phyloP scores from a whole-genome alignment of 1,140 invertebrate species.

The Pseudomyrmex sp. region DNA sequence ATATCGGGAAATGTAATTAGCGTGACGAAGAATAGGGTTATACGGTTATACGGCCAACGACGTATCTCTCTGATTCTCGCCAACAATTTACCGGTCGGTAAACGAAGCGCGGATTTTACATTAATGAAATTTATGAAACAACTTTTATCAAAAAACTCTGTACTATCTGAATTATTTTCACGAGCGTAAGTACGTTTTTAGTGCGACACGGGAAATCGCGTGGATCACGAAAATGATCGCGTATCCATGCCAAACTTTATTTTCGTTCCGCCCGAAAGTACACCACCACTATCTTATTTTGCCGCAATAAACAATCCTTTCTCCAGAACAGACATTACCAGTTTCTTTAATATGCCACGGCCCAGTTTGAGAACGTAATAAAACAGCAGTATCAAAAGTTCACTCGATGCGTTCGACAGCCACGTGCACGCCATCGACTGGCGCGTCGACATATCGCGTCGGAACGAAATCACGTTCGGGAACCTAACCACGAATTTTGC shows the following conservation, averaged over 20 bases:
- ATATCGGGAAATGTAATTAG: not conserved
- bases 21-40: no score
- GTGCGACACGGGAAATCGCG: not conserved
- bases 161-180: no score
- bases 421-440: not conserved
- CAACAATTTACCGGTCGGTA: not conserved
- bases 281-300: not conserved
- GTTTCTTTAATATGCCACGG: conserved; percentile 28
- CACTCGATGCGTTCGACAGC: conserved; percentile 23
- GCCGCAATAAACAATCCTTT: conserved; percentile 4
- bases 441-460: not conserved
- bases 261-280: not conserved
- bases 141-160: not conserved
- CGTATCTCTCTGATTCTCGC: not conserved
- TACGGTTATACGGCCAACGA: no score
- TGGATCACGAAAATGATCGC: not conserved
- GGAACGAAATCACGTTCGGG: not conserved
- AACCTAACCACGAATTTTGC: not conserved
- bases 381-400: conserved; percentile 33
- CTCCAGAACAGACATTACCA: conserved; percentile 18
- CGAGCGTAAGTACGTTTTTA: no score
- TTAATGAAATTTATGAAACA: not conserved
- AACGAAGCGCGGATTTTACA: not conserved
- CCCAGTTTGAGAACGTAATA: conserved; percentile 25
- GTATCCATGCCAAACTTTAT: not conserved